Conservation (phyloP, 2,797 vertebrate genomes). For the Trematomus bernacchii region DNA sequence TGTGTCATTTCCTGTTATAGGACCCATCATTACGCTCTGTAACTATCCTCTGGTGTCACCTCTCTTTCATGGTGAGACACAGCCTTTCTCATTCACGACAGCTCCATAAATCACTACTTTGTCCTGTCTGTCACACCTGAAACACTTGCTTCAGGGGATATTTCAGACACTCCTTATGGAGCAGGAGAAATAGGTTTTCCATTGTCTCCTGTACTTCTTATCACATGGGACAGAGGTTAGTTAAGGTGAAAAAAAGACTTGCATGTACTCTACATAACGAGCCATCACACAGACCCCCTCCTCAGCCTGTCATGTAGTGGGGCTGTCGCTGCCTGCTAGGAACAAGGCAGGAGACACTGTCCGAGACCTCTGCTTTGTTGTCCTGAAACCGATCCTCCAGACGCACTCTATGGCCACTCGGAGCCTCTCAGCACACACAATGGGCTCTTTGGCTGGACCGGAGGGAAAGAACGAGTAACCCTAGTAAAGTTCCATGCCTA, state of each 20-base stretch:
- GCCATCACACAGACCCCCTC: slow-evolving; percentile 27
- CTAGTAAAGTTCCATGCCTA: slow-evolving; percentile 67
- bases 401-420: slow-evolving; percentile 76
- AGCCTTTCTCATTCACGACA: slow-evolving; percentile 61
- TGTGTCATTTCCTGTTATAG: slow-evolving; percentile 57
- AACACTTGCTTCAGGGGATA: slow-evolving; percentile 40
- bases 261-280: slow-evolving; percentile 21
- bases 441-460: slow-evolving; percentile 69
- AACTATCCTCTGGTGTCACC: slow-evolving; percentile 63
- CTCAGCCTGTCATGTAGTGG: slow-evolving; percentile 65
- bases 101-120: slow-evolving; percentile 76
- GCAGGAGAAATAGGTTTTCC: slow-evolving; percentile 28
- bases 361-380: slow-evolving; percentile 78
- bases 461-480: slow-evolving; percentile 68
- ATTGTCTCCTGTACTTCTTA: slow-evolving; percentile 27
- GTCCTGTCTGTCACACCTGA: slow-evolving; percentile 63
- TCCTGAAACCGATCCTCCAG: slow-evolving; percentile 74
- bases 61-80: slow-evolving; percentile 61
- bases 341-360: slow-evolving; percentile 75
- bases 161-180: slow-evolving; percentile 21
- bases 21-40: slow-evolving; percentile 57
- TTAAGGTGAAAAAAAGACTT: slow-evolving; percentile 50
- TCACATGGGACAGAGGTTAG: slow-evolving; percentile 35
- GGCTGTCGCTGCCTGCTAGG: slow-evolving; percentile 52
- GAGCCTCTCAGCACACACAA: slow-evolving; percentile 78